Evolutionary conservation across 2,888 invertebrate genomes (phyloP), one percentile per base, ranked within the genome.

Genomic region (Oxycera nigricornis): DNA sequence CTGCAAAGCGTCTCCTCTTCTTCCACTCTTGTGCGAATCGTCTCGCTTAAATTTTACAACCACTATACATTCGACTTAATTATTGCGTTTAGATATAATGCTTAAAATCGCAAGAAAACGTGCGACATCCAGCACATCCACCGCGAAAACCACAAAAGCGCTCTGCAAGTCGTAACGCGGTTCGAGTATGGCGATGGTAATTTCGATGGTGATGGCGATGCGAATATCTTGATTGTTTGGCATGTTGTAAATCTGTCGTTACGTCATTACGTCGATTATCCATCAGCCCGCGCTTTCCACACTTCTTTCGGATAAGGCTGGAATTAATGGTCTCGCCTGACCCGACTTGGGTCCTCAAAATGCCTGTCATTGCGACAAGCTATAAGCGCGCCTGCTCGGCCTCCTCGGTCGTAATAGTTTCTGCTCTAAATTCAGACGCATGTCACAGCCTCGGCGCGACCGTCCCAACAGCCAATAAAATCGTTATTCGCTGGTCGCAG

Each of bases 341-440:
- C n/a, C n/a, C n/a, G n/a, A n/a, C n/a, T 7, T 7, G 46, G 14
- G 35, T 35, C 50, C 4, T 55, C 20, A 24, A n/a, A 46, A 46
- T 17, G 46, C 14, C 17, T 14, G n/a, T 11, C 17, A 14, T 46
- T 46, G 46, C 14, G 46, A 11, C 35, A 35, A 3, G 46, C 46
- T 9, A 39, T 11, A 39, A 26, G 28, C 26, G 28, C 57, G 57
- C 28, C n/a, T n/a, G n/a, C n/a, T n/a, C n/a, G n/a, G n/a, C n/a
- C n/a, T n/a, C n/a, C n/a, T 61, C 20, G 22, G 41, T 31, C 55
- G 52, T 52, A 26, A 57, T 31, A 50, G 74, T 76, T 73, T 65
- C 68, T 76, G 73, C 73, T 76, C 74, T 41, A 74, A 74, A 76
- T 74, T 74, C 73, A 72, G 30, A 73, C 76, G 73, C 57, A 74